Base-by-base conservation (phyloP, 2,888 invertebrate genomes). In the Xylocampa areola region DNA sequence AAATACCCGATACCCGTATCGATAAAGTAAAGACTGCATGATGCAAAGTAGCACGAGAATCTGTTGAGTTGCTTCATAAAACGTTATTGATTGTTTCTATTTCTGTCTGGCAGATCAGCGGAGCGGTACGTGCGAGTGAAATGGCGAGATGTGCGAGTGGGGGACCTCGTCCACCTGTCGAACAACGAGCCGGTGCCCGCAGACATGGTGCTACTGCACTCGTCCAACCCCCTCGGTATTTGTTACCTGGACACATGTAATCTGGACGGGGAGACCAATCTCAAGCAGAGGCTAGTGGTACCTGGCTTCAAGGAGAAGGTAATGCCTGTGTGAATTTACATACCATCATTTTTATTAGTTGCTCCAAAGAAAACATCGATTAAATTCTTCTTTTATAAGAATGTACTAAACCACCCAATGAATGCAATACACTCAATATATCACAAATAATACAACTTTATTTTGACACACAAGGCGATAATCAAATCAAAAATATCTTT, bases 131-230 rank as follows among this genome's bases (percentile, higher is more conserved):
- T 97, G 79, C 97, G 96, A 88, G 96, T 96, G 48, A 95, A 97
- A 78, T 99, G 99, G 99, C 96, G 97, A 82, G 97, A 98, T 81
- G 95, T 99, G 50, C 95, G 96, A 62, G 98, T 98, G 25, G 99
- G 99, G 2, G 99, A 99, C 90, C 94, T 99, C 76, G 96, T 99
- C 41, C 99, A 99, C 91, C 94, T 99, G 78, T 98, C 98, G 37
- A 98, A 98, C 94, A 98, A 99, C 94, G 99, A 99, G 94, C 96
- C 98, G 49, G 98, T 99, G 67, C 99, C 99, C 25, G 99, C 99
- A 0, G 99, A 99, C 89, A 96, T 99, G 83, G 94, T 99, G 60
- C 92, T 99, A 54, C 94, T 99, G 61, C 95, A 97, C 78, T 97
- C 98, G 52, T 98, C 98, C 79, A 98, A 98, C 91, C 95, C 96